These are phyloP conservation scores for Lacerta bilineata DNA, from an alignment of 2,797 vertebrate species.

Conservation along the genomic window DNA sequence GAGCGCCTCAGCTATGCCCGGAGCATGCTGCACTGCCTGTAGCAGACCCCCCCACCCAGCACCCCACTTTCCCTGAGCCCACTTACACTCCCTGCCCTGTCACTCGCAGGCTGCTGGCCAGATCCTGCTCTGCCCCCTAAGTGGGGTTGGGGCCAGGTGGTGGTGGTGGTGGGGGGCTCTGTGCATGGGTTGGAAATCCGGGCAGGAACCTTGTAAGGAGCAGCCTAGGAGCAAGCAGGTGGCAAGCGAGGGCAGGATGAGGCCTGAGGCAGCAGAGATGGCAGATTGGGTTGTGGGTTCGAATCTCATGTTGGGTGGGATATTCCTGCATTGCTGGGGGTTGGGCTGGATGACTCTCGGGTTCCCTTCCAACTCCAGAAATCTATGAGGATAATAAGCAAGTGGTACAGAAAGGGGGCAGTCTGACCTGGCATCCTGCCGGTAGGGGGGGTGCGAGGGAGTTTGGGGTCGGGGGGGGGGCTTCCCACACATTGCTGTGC, in stretches of 20 bases:
- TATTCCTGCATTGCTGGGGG: not conserved
- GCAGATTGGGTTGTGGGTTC: not conserved
- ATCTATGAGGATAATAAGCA: too few species aligned
- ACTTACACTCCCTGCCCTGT: too few species aligned
- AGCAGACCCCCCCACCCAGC: not conserved
- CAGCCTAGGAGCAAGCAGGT: not conserved
- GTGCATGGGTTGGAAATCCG: not conserved
- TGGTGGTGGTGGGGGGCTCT: not conserved
- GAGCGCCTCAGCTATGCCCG: not conserved
- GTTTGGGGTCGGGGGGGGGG: too few species aligned
- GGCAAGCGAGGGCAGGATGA: not conserved
- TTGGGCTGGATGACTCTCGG: too few species aligned
- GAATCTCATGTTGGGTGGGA: not conserved
- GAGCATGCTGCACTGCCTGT: constrained; percentile 33
- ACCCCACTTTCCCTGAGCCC: not conserved
- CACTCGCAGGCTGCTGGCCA: too few species aligned
- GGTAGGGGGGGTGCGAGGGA: too few species aligned
- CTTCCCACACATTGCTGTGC: too few species aligned
- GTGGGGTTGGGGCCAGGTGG: too few species aligned
- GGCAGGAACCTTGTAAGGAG: not conserved
- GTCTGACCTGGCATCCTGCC: too few species aligned
- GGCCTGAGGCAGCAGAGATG: not conserved
- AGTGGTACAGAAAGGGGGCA: too few species aligned
- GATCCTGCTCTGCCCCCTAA: too few species aligned
- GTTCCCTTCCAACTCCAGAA: too few species aligned